Conservation (phyloP, 1,140 invertebrate species). For the Subanguina moxae region DNA sequence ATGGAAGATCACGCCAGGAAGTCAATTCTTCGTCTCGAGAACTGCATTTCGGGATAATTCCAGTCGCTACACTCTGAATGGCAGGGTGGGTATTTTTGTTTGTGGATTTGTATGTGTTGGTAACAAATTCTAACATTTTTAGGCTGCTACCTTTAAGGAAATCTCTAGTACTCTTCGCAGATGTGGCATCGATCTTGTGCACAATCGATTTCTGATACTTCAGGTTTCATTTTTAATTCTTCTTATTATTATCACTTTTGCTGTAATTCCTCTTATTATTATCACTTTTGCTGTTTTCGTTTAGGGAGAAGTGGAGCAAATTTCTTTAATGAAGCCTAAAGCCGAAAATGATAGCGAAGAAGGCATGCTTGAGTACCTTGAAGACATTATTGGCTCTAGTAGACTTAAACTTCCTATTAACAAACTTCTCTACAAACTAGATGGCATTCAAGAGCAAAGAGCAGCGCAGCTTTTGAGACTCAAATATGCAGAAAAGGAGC, state of each 20-base stretch:
- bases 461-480: slow-evolving; percentile 64
- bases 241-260: too few relatives aligned
- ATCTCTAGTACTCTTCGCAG: slow-evolving; percentile 64
- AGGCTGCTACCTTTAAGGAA: slow-evolving; percentile 35
- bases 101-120: too few relatives aligned
- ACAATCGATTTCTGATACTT: slow-evolving; percentile 94
- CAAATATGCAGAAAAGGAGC: slow-evolving; percentile 82
- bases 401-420: slow-evolving; percentile 75
- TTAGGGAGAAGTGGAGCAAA: slow-evolving; percentile 97
- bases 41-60: slow-evolving; percentile 83
- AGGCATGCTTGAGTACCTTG: slow-evolving; percentile 95
- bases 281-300: not conserved
- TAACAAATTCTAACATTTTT: too few relatives aligned
- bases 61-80: slow-evolving; percentile 62
- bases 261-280: too few relatives aligned
- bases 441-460: slow-evolving; percentile 18
- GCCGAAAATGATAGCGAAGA: slow-evolving; percentile 67
- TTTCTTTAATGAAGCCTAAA: slow-evolving; percentile 97
- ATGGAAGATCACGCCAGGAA: slow-evolving; percentile 68
- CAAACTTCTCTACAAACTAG: slow-evolving; percentile 65
- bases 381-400: slow-evolving; percentile 92
- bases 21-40: slow-evolving; percentile 77
- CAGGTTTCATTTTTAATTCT: slow-evolving; percentile 66
- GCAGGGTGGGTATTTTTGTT: not conserved
- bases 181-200: slow-evolving; percentile 88